Conservation (phyloP, 2,113 vertebrate genomes). For the Rhegmatorhina hoffmannsi region DNA sequence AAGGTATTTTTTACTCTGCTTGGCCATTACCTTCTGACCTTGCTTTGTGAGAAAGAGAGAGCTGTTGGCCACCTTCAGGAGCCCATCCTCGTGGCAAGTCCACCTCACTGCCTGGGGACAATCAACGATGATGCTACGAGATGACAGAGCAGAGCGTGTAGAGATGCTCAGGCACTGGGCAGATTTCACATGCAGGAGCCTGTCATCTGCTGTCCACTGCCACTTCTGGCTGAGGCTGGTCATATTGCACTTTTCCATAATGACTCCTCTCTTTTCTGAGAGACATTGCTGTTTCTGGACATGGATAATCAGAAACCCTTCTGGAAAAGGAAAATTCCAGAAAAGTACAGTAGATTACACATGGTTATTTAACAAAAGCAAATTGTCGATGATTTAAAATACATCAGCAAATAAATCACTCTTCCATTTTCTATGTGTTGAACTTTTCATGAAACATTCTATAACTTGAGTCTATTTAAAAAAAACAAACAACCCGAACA, state of each 20-base stretch:
- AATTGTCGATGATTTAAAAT: background rate
- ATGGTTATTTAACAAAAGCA: background rate
- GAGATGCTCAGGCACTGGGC: slow-evolving; percentile 78
- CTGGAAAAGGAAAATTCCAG: slow-evolving; percentile 75
- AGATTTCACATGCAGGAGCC: slow-evolving; percentile 75
- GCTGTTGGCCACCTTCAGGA: slow-evolving; percentile 77
- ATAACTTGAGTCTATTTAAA: background rate
- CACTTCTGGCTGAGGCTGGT: slow-evolving; percentile 80
- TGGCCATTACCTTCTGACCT: slow-evolving; percentile 76
- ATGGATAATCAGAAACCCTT: slow-evolving; percentile 85
- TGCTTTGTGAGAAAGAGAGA: slow-evolving; percentile 84
- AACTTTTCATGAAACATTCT: background rate
- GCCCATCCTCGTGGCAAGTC: slow-evolving; percentile 79
- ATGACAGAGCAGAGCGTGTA: slow-evolving; percentile 53
- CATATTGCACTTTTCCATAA: slow-evolving; percentile 77
- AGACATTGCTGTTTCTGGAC: slow-evolving; percentile 80
- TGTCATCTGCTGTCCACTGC: slow-evolving; percentile 79
- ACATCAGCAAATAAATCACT: background rate
- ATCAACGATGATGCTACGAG: slow-evolving; percentile 42
- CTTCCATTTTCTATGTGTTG: background rate
- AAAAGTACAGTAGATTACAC: background rate
- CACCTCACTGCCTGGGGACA: slow-evolving; percentile 82
- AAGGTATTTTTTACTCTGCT: slow-evolving; percentile 74
- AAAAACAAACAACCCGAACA: fast-evolving
- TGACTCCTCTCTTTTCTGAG: slow-evolving; percentile 55